phyloP scores from a whole-genome alignment of 2,888 invertebrate genomes.

The Timema cristinae region DNA sequence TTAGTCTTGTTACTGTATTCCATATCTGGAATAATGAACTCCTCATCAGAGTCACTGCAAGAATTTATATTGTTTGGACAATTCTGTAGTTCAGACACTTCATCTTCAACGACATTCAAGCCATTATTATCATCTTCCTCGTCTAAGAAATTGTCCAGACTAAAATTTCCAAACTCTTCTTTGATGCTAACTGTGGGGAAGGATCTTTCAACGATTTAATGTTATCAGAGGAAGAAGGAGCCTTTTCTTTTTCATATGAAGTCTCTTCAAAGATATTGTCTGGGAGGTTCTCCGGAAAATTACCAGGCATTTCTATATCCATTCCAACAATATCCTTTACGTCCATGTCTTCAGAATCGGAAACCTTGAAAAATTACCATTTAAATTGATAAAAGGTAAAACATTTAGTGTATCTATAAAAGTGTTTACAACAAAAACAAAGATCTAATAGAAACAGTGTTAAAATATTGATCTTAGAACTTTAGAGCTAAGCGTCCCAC shows the following conservation, averaged over 20 bases:
- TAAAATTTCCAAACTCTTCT: slow-evolving; percentile 27
- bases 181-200: slow-evolving; percentile 26
- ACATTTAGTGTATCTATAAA: no score
- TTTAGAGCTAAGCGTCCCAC: no score
- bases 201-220: neutral
- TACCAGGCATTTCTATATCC: slow-evolving; percentile 34
- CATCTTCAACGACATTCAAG: slow-evolving; percentile 20
- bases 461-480: no score
- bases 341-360: slow-evolving; percentile 42
- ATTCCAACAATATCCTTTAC: slow-evolving; percentile 37
- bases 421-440: no score
- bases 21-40: no score
- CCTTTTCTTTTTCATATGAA: slow-evolving; percentile 7
- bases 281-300: slow-evolving; percentile 35
- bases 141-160: slow-evolving; percentile 23
- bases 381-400: neutral
- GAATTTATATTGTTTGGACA: neutral
- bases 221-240: slow-evolving; percentile 16
- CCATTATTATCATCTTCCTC: slow-evolving; percentile 23
- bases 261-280: slow-evolving; percentile 38
- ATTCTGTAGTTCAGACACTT: neutral
- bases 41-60: no score
- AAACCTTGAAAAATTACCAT: slow-evolving; percentile 35
- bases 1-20: no score
- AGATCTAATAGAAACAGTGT: no score